Evolutionary conservation across 2,888 invertebrate genomes (phyloP).

Genomic region (Euzophera pinguis): DNA sequence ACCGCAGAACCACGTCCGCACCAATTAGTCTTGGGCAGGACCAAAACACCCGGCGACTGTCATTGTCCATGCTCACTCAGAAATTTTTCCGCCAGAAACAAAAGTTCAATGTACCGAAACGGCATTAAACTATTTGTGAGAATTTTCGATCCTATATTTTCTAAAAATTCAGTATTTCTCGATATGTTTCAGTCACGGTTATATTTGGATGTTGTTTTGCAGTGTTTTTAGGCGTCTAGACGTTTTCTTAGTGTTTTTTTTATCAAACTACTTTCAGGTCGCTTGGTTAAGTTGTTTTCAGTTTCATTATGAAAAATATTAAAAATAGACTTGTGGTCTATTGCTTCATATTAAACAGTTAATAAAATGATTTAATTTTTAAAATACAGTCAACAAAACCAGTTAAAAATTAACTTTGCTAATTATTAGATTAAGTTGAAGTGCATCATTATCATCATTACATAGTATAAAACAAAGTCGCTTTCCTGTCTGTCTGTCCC

Average conservation of each 20-base stretch:
- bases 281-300: too few species aligned
- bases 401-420: too few species aligned
- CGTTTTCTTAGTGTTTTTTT: not conserved
- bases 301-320: too few species aligned
- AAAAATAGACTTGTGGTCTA: too few species aligned
- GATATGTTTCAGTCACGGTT: not conserved
- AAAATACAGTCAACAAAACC: too few species aligned
- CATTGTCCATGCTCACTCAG: conserved; percentile 31
- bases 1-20: conserved; percentile 48
- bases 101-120: conserved; percentile 2
- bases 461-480: too few species aligned
- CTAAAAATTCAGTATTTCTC: not conserved
- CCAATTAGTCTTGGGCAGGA: conserved; percentile 49
- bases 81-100: conserved; percentile 10
- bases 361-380: too few species aligned
- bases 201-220: not conserved
- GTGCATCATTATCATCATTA: too few species aligned
- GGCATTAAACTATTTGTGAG: not conserved
- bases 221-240: not conserved
- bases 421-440: too few species aligned
- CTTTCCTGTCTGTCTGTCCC: too few species aligned
- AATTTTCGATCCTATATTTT: not conserved
- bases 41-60: conserved; percentile 43
- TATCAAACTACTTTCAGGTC: not conserved
- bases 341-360: too few species aligned